These are phyloP conservation scores for Phoxinus dragarum DNA, from an alignment of 2,797 vertebrate species.

Conservation along the genomic window DNA sequence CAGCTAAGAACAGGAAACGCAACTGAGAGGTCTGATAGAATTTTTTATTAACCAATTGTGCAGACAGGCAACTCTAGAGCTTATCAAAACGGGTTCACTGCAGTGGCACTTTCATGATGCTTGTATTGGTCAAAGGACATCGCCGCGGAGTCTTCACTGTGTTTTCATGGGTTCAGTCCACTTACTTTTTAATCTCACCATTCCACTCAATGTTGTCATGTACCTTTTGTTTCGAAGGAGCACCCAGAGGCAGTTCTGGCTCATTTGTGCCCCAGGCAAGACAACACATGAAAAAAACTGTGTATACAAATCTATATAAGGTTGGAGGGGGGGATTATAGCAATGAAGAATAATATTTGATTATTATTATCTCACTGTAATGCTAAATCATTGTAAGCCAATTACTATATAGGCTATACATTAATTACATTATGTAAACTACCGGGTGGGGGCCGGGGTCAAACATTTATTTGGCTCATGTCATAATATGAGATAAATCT, in stretches of 20 bases:
- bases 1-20: neutral
- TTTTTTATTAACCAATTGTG: slow-evolving; percentile 21
- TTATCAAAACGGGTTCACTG: neutral
- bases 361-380: no score
- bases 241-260: neutral
- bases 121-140: no score
- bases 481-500: no score
- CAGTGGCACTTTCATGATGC: no score
- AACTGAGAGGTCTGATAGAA: slow-evolving; percentile 25
- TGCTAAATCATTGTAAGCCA: no score
- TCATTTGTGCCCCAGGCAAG: neutral
- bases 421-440: no score
- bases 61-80: slow-evolving; percentile 6
- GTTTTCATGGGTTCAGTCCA: neutral
- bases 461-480: no score
- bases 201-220: neutral
- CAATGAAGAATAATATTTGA: no score
- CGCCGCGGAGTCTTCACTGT: neutral
- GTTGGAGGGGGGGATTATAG: neutral
- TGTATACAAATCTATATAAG: neutral
- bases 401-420: no score
- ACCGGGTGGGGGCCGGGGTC: no score
- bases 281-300: neutral
- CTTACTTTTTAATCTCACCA: slow-evolving; percentile 3
- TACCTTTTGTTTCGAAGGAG: neutral